Evolutionary conservation across 2,888 invertebrate genomes (phyloP).

Genomic region (Drosophila conformis): DNA sequence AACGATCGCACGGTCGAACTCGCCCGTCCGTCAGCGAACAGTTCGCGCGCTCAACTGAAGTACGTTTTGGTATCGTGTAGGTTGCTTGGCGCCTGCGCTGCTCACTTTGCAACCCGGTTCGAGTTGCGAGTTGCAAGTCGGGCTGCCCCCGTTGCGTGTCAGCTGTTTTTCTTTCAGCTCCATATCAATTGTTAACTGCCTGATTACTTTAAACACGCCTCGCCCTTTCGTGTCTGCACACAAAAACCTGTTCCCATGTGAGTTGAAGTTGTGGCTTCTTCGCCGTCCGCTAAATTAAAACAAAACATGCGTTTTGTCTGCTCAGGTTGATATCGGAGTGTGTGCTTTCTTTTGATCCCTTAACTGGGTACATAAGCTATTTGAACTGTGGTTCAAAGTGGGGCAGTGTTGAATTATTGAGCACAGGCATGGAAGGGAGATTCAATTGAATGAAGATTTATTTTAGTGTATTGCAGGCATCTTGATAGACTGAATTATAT

Average conservation of each 20-base stretch:
- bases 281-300: conserved; percentile 69
- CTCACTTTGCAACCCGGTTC: conserved; percentile 28
- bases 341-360: conserved; percentile 14
- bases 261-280: conserved; percentile 41
- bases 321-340: conserved; percentile 50
- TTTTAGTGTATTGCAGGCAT: too few relatives aligned
- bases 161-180: conserved; percentile 62
- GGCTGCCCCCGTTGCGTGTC: conserved; percentile 57
- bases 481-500: neutral
- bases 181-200: conserved; percentile 48
- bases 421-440: neutral
- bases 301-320: conserved; percentile 77
- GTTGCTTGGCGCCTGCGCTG: conserved; percentile 40
- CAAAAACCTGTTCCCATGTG: conserved; percentile 64
- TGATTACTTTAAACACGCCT: conserved; percentile 35
- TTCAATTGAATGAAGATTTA: neutral
- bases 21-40: conserved; percentile 33
- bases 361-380: conserved; percentile 14
- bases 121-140: conserved; percentile 34
- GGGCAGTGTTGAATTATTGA: too few relatives aligned
- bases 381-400: neutral
- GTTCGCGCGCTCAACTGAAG: conserved; percentile 63
- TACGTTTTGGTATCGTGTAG: conserved; percentile 21
- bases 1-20: conserved; percentile 9
- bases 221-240: conserved; percentile 36